Percentiles rank a stretch among this genome's conserved stretches.
These are phyloP conservation scores for Ernsta delagoae DNA, from an alignment of 2,888 invertebrate species.

Conservation along the genomic window DNA sequence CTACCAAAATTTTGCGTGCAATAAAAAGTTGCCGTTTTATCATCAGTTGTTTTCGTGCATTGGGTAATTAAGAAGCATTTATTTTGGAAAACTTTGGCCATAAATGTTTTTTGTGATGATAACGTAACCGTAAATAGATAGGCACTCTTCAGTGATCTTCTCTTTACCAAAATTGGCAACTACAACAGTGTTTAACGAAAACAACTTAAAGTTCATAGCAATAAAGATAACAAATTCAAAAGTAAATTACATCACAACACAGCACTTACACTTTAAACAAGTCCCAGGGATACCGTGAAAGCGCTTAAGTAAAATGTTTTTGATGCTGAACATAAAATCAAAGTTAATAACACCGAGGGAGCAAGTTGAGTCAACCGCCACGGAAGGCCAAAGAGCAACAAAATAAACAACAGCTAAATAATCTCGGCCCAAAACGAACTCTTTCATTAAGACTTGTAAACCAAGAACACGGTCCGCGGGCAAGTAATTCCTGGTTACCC, in stretches of 20 bases:
- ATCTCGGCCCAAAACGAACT: slow-evolving; percentile 65
- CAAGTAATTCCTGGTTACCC: slow-evolving; percentile 61
- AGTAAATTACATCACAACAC: slow-evolving; percentile 25
- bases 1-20: slow-evolving; percentile 9
- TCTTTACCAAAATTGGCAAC: too few species aligned
- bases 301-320: slow-evolving; percentile 36
- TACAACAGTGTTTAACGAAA: too few species aligned
- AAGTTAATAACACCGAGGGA: slow-evolving; percentile 45
- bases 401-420: slow-evolving; percentile 71
- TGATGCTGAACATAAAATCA: slow-evolving; percentile 43
- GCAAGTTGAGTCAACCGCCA: slow-evolving; percentile 53
- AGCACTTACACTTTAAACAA: slow-evolving; percentile 27
- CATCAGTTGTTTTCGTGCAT: neutral
- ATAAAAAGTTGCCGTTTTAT: neutral
- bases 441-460: slow-evolving; percentile 71
- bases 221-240: slow-evolving; percentile 16
- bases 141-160: too few species aligned
- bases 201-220: neutral
- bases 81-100: neutral
- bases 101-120: too few species aligned
- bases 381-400: slow-evolving; percentile 49
- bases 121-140: too few species aligned
- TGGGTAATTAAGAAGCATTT: neutral
- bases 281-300: slow-evolving; percentile 22
- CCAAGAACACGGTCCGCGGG: slow-evolving; percentile 62